A percentile compares a stretch with the other conserved stretches of the same genome.
These are phyloP conservation scores for Lamprotornis superbus DNA, from an alignment of 2,113 vertebrate genomes.

Conservation along the genomic window DNA sequence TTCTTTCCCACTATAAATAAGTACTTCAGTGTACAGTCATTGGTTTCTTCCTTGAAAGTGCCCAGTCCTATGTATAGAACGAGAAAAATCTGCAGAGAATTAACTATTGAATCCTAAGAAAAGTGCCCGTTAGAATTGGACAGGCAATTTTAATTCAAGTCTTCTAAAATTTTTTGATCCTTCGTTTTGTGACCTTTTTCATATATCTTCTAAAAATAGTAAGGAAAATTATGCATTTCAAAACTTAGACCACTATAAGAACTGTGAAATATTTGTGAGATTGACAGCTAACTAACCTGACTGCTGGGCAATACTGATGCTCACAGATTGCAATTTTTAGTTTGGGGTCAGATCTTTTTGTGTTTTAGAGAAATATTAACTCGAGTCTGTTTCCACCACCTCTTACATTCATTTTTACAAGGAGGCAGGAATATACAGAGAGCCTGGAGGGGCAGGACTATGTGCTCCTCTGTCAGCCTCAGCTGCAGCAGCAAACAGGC, in stretches of 20 bases:
- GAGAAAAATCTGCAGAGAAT: background rate
- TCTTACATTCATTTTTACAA: background rate
- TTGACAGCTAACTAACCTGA: background rate
- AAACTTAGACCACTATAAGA: background rate
- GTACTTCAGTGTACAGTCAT: background rate
- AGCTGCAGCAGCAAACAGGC: background rate
- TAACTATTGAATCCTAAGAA: background rate
- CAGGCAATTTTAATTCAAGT: background rate
- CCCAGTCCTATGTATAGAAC: fast-evolving
- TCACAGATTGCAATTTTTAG: background rate
- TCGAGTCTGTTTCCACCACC: background rate
- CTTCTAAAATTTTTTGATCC: background rate
- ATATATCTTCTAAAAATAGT: background rate
- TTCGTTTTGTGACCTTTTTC: background rate
- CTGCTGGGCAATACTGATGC: background rate
- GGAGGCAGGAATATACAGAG: background rate
- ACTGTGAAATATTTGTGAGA: background rate
- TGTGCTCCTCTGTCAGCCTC: background rate
- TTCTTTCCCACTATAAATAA: background rate
- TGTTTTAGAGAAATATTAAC: background rate
- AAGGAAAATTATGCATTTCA: background rate
- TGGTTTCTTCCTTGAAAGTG: background rate
- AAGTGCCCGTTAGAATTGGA: background rate
- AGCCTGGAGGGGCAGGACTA: background rate
- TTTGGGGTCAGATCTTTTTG: background rate